phyloP scores from a whole-genome alignment of 2,113 vertebrate species.

The Telmatochromis sp. region DNA sequence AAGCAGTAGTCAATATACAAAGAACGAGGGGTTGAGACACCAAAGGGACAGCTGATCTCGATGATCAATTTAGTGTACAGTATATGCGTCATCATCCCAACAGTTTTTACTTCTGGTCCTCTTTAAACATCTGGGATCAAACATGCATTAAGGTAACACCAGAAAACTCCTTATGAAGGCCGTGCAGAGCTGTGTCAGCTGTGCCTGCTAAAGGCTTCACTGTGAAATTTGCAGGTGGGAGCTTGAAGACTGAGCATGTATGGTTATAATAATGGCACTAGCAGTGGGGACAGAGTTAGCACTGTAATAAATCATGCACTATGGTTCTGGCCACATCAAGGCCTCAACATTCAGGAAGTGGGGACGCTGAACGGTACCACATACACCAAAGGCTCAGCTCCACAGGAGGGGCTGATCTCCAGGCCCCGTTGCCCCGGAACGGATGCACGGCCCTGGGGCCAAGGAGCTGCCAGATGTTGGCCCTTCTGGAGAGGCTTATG shows the following conservation, averaged over 20 bases:
- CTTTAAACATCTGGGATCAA: constrained; percentile 23
- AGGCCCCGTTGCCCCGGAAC: constrained; percentile 41
- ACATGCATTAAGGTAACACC: constrained; percentile 7
- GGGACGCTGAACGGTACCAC: constrained; percentile 45
- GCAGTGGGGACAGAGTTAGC: constrained; percentile 33
- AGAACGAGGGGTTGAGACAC: background rate
- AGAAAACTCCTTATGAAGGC: background rate
- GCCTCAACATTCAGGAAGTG: constrained; percentile 54
- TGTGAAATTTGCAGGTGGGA: constrained; percentile 27
- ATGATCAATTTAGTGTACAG: background rate
- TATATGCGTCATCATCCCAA: background rate
- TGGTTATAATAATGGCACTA: constrained; percentile 49
- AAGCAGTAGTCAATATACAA: constrained; percentile 6
- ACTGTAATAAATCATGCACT: constrained; percentile 58
- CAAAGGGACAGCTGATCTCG: background rate
- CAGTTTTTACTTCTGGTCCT: background rate
- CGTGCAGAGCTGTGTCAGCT: constrained; percentile 25
- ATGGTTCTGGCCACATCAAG: constrained; percentile 64
- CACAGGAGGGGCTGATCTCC: constrained; percentile 55
- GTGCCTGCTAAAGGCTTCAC: constrained; percentile 20
- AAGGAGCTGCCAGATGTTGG: constrained; percentile 63
- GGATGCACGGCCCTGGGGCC: constrained; percentile 43
- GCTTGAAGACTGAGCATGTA: background rate
- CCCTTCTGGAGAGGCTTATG: constrained; percentile 40
- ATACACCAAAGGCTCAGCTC: constrained; percentile 62